These are phyloP conservation scores for Drosophila nasuta DNA, from an alignment of 1,140 invertebrate species.

Conservation along the genomic window DNA sequence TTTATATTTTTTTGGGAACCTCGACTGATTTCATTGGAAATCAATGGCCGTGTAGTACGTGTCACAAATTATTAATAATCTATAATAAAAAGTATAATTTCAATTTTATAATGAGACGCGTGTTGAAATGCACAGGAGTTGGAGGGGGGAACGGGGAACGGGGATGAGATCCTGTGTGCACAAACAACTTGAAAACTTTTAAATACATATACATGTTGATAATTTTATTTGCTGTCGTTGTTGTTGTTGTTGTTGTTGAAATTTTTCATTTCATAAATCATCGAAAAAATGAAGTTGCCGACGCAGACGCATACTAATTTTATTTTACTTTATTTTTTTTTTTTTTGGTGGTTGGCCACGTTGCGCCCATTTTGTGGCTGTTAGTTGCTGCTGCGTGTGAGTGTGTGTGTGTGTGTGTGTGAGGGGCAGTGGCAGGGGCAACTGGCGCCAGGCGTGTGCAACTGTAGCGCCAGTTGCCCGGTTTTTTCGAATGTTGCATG, in stretches of 20 bases:
- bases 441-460: slow-evolving; percentile 62
- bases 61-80: slow-evolving; percentile 83
- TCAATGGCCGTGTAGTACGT: slow-evolving; percentile 57
- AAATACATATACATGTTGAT: not conserved
- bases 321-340: slow-evolving; percentile 4
- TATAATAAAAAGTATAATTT: slow-evolving; percentile 81
- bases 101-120: slow-evolving; percentile 78
- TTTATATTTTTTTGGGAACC: no score
- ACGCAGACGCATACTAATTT: slow-evolving; percentile 79
- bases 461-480: slow-evolving; percentile 56
- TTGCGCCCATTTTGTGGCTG: slow-evolving; percentile 74
- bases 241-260: not conserved
- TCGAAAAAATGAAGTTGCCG: slow-evolving; percentile 80
- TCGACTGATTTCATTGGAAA: slow-evolving; percentile 65
- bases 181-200: not conserved
- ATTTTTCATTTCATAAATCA: slow-evolving; percentile 80
- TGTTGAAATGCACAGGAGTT: slow-evolving; percentile 60
- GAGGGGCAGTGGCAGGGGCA: slow-evolving; percentile 38
- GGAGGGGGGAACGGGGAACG: not conserved
- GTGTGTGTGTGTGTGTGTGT: not conserved
- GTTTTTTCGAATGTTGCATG: slow-evolving; percentile 59
- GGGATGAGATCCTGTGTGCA: slow-evolving; percentile 40
- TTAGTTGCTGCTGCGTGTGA: slow-evolving; percentile 11
- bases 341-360: slow-evolving; percentile 67
- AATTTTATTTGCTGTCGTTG: not conserved